Evolutionary conservation across 2,113 vertebrate species (phyloP), one percentile per base, ranked within the genome.

Genomic region (Sinosuthora webbiana): DNA sequence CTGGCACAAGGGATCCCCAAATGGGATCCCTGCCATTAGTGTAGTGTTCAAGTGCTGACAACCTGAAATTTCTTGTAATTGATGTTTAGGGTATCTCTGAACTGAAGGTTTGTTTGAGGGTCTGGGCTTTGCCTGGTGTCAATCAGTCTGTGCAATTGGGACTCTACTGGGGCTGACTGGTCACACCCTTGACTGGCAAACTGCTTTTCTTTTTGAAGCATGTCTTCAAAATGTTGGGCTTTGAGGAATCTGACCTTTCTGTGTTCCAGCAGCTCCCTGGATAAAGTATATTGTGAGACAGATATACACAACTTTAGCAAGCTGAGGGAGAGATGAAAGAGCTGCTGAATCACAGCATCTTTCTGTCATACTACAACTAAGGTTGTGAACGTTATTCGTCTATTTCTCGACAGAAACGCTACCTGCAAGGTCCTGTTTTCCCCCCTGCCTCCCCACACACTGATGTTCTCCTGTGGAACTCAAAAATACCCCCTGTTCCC

Each of bases 11-110:
- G 37, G 60, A 60, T 52, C 2, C 10, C 25, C n/a, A 11, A 11
- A 3, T 3, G 39, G 56, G 35, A 30, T 65, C 16, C 27, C 8
- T 6, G 3, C 8, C 10, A 11, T 42, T 6, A 49, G 8, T 1
- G 15, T 15, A 65, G 33, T 14, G 41, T 52, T 73, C 44, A 59
- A 82, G 11, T 55, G 60, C 52, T 74, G 56, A 59, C 52, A 78
- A 69, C 21, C 18, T 55, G 53, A 35, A 19, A 37, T n/a, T 73
- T 67, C 57, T 85, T 70, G 14, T 75, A n/a, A 63, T 11, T 63
- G 30, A 39, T 24, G 7, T 81, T 88, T 33, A n/a, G 24, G 35
- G 37, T 14, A 55, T 74, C 81, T 88, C 71, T 70, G 64, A 85
- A 65, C 31, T 76, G 67, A 53, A 89, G 49, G 13, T 62, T 71